A percentile compares a stretch with the other conserved stretches of the same genome.
These are phyloP conservation scores for Rhineura floridana DNA, from an alignment of 2,113 vertebrate genomes.

Conservation along the genomic window DNA sequence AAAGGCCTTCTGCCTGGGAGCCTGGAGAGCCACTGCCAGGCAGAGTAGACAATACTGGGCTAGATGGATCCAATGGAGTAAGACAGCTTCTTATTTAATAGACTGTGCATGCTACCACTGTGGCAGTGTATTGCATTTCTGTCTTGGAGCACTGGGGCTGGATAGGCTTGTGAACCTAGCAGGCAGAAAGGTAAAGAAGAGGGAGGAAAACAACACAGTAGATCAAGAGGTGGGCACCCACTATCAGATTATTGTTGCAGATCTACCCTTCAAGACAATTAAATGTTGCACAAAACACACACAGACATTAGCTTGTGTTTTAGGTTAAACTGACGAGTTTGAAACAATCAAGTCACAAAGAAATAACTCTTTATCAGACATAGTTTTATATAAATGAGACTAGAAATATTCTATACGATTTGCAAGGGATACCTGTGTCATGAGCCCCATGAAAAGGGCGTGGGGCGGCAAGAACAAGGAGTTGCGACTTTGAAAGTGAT, in stretches of 20 bases:
- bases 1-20: neutral
- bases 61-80: too few species aligned
- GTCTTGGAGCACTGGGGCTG: too few species aligned
- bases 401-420: neutral
- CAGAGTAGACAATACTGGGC: too few species aligned
- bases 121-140: too few species aligned
- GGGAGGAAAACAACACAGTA: neutral
- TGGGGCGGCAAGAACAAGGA: too few species aligned
- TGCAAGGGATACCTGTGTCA: neutral
- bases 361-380: neutral
- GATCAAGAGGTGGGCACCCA: neutral
- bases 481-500: too few species aligned
- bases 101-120: neutral
- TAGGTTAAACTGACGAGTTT: fast-evolving
- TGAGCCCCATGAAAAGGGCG: too few species aligned
- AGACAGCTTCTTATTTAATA: too few species aligned
- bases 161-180: neutral
- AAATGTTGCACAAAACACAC: neutral
- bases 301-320: neutral
- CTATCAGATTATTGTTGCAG: neutral
- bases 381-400: neutral
- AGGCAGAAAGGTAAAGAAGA: neutral
- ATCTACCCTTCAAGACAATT: neutral
- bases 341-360: too few species aligned
- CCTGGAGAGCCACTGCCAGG: too few species aligned